phyloP scores from a whole-genome alignment of 2,113 vertebrate species.

The Ctenodactylus gundi region DNA sequence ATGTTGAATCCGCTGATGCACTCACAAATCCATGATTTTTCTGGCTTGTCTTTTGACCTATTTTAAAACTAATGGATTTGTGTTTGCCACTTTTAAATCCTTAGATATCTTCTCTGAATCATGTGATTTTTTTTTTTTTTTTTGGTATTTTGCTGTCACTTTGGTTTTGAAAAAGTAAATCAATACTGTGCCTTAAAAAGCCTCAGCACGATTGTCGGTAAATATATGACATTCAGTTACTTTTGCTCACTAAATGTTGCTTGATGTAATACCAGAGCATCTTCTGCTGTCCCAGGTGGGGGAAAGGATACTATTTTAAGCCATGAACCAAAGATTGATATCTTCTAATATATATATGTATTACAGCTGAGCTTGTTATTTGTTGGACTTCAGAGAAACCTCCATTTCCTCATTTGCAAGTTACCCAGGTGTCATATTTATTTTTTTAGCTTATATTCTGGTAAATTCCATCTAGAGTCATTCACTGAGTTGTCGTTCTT shows the following conservation, averaged over 20 bases:
- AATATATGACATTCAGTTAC: constrained; percentile 72
- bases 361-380: constrained; percentile 62
- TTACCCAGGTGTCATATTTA: neutral
- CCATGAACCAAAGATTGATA: constrained; percentile 63
- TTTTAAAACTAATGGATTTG: constrained; percentile 63
- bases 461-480: neutral
- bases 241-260: constrained; percentile 59
- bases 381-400: constrained; percentile 56
- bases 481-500: neutral
- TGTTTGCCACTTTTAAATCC: constrained; percentile 56
- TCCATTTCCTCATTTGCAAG: constrained; percentile 47
- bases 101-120: constrained; percentile 61
- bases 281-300: neutral
- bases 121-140: neutral
- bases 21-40: constrained; percentile 10
- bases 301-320: constrained; percentile 52
- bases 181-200: constrained; percentile 59
- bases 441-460: neutral
- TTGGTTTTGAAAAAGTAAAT: constrained; percentile 68
- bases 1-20: constrained; percentile 38
- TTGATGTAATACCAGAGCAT: constrained; percentile 62
- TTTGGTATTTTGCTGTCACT: constrained; percentile 55
- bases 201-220: constrained; percentile 48
- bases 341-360: constrained; percentile 68
- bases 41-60: constrained; percentile 61